phyloP scores from a whole-genome alignment of 2,797 vertebrate genomes.

The Scleropages formosus region DNA sequence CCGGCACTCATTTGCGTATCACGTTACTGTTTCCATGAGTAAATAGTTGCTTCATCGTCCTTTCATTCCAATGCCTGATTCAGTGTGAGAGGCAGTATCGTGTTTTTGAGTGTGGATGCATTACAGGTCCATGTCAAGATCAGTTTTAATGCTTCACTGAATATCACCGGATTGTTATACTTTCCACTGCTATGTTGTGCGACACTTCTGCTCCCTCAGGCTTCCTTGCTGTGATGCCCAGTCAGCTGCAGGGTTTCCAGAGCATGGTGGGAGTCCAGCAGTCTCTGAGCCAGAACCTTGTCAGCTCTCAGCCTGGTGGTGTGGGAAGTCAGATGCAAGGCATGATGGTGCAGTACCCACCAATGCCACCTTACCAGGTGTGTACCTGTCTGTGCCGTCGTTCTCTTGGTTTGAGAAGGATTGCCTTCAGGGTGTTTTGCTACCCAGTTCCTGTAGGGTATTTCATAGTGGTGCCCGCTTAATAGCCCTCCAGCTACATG shows the following conservation, averaged over 20 bases:
- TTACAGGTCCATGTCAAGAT: too few species aligned
- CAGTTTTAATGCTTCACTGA: slow-evolving; percentile 52
- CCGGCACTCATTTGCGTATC: too few species aligned
- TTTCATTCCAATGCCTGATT: too few species aligned
- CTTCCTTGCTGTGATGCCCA: slow-evolving; percentile 79
- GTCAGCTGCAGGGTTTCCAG: slow-evolving; percentile 82
- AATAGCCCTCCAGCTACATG: too few species aligned
- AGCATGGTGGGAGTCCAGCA: slow-evolving; percentile 76
- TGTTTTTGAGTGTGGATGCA: too few species aligned
- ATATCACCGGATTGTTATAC: slow-evolving; percentile 47
- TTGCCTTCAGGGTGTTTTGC: too few species aligned
- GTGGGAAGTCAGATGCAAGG: slow-evolving; percentile 80
- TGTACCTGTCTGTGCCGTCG: slow-evolving; percentile 14
- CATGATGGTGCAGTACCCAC: slow-evolving; percentile 82
- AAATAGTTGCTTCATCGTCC: too few species aligned
- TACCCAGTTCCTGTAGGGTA: too few species aligned
- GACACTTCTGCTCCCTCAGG: slow-evolving; percentile 62
- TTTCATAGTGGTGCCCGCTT: too few species aligned
- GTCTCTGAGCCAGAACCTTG: slow-evolving; percentile 71
- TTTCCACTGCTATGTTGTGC: slow-evolving; percentile 39
- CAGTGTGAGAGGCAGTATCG: too few species aligned
- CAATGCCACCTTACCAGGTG: slow-evolving; percentile 84
- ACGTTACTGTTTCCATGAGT: too few species aligned
- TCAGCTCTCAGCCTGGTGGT: slow-evolving; percentile 75
- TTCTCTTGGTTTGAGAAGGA: not conserved